Base-by-base conservation (phyloP, 2,797 vertebrate genomes). In the Xiphophorus birchmanni region DNA sequence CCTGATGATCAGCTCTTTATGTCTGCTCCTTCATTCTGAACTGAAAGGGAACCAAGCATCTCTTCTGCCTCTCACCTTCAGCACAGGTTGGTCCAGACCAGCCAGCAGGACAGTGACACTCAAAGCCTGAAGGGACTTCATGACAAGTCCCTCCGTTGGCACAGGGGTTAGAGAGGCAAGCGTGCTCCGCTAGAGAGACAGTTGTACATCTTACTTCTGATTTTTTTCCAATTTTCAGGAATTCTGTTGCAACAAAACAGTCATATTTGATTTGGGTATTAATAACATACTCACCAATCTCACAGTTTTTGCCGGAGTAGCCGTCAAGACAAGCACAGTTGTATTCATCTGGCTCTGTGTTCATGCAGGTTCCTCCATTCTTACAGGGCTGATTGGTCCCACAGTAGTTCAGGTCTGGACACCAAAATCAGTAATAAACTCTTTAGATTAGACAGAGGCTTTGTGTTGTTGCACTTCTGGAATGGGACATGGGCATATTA, bases 1-100 rank as follows among this genome's bases (percentile, higher is more conserved):
- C 5, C n/a, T 29, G 35, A 10, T 65, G 10, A 4, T 37, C 15
- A 37, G 35, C 18, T 65, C 35, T 37, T 65, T 37, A 35, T 35
- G 32, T 18, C 60, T 18, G 32, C n/a, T 67, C 63, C 35, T 69
- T 26, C 13, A 69, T 11, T 40, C 23, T 40, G 9, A 40, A 69
- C 10, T 40, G 23, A 40, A 42, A 42, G 65, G 37, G 26, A 37
- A 42, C 65, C 23, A 42, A 42, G 3, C 21, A 69, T 42, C 23
- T 67, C 18, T 73, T 73, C 17, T 75, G 29, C 32, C 0, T 44
- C 82, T 83, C 90, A 99, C 98, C 97, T 88, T 97, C 93, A 7
- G 98, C 97, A 86, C 98, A 99, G 7, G 98, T 99, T 73, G 96
- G 96, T 80, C 98, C 98, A 0, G 96, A 96, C 98, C 98, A 99